Conservation (phyloP, 2,113 vertebrate species). For the Limnothrissa miodon region DNA sequence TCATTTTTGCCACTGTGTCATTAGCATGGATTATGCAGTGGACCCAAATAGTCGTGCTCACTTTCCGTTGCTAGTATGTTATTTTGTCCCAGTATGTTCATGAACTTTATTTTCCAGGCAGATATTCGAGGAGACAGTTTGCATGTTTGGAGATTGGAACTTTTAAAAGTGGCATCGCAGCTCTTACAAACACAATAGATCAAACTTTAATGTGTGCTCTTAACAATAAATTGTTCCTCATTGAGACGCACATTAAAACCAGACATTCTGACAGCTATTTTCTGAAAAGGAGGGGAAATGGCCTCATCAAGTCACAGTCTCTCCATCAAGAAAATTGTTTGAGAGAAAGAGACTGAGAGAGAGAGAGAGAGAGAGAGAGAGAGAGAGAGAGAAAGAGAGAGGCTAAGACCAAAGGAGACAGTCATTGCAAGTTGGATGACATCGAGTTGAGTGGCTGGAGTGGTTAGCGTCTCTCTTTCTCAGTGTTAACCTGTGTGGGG, state of each 20-base stretch:
- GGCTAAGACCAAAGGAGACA: background rate
- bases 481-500: too few species aligned
- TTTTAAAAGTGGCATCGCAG: background rate
- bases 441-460: background rate
- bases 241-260: background rate
- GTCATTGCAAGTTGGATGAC: background rate
- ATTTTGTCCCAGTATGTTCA: background rate
- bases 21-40: slow-evolving; percentile 38
- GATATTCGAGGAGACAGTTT: background rate
- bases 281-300: background rate
- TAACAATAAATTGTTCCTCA: background rate
- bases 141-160: background rate
- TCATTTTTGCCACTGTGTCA: slow-evolving; percentile 33
- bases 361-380: background rate
- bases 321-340: background rate
- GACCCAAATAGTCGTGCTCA: slow-evolving; percentile 12
- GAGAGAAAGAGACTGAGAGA: background rate
- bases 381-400: too few species aligned
- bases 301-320: background rate
- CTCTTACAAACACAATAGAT: background rate
- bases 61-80: slow-evolving; percentile 11
- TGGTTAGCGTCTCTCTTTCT: background rate
- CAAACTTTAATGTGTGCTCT: background rate
- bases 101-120: background rate
- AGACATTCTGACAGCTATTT: background rate